These are phyloP conservation scores for Heterochromis multidens DNA, from an alignment of 2,113 vertebrate genomes.

Conservation along the genomic window DNA sequence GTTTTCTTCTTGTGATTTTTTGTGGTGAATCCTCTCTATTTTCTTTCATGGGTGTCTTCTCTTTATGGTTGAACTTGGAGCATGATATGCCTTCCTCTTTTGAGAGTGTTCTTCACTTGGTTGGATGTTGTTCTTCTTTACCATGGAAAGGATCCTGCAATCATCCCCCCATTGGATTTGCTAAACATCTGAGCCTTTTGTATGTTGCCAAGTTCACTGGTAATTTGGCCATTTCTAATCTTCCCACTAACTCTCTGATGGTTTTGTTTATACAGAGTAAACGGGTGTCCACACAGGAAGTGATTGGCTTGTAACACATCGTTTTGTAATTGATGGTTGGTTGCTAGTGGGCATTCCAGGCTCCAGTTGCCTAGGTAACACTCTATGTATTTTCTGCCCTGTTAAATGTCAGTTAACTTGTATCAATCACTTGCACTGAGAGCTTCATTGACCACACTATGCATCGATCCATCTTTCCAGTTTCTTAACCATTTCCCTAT, in stretches of 20 bases:
- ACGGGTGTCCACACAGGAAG: not conserved
- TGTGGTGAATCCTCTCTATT: not conserved
- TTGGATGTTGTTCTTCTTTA: not conserved
- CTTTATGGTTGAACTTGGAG: not conserved
- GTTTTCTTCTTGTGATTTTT: not conserved
- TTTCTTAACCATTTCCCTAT: not conserved
- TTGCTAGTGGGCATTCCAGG: not conserved
- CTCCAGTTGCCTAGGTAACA: no score
- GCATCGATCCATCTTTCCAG: no score
- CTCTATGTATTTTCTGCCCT: no score
- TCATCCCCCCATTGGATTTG: fast-evolving
- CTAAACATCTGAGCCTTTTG: not conserved
- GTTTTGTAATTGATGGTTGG: not conserved
- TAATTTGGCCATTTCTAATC: fast-evolving
- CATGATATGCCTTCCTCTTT: fast-evolving
- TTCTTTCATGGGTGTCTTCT: not conserved
- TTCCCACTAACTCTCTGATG: no score
- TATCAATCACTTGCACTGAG: no score
- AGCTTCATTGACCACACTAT: no score
- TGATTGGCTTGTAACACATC: not conserved
- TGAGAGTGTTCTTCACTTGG: no score
- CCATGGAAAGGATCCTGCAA: no score
- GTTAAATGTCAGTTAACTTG: no score
- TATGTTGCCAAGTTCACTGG: not conserved
- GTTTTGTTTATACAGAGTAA: not conserved